Percentiles rank a stretch among this genome's conserved stretches.
phyloP scores from a whole-genome alignment of 2,113 vertebrate genomes.

The Tinamus guttatus region DNA sequence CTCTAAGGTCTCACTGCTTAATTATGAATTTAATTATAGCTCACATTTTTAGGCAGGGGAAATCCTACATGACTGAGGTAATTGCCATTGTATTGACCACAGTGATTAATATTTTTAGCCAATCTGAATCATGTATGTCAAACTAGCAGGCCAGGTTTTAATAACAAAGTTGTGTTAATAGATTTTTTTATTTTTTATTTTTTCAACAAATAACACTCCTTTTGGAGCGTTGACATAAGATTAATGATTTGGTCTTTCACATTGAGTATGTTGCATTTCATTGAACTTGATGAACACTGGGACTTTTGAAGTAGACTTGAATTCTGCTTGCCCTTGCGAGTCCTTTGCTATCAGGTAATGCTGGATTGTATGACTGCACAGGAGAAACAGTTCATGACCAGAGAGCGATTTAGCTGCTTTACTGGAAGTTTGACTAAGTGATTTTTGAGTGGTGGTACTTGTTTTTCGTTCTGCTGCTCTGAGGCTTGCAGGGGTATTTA shows the following conservation, averaged over 20 bases:
- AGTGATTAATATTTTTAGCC: slow-evolving; percentile 22
- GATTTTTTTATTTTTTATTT: background rate
- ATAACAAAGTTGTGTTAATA: background rate
- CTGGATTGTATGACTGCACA: background rate
- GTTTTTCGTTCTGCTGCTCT: background rate
- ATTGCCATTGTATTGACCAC: background rate
- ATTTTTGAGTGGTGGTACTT: background rate
- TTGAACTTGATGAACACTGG: background rate
- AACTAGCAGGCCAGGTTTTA: slow-evolving; percentile 20
- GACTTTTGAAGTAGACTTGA: background rate
- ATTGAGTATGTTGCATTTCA: background rate
- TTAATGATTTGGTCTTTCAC: background rate
- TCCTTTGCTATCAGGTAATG: background rate
- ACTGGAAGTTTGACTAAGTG: background rate
- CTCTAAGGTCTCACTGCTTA: background rate
- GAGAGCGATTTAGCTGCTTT: background rate
- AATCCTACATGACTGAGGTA: slow-evolving; percentile 12
- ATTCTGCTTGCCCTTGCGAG: slow-evolving; percentile 1
- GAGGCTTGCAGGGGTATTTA: background rate
- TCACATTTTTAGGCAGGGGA: slow-evolving; percentile 5
- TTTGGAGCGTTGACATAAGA: background rate
- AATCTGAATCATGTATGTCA: background rate
- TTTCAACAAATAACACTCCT: background rate
- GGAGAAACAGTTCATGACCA: slow-evolving; percentile 16
- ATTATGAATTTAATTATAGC: background rate